Conservation (phyloP, 2,797 vertebrate species). For the Chrosomus eos region DNA sequence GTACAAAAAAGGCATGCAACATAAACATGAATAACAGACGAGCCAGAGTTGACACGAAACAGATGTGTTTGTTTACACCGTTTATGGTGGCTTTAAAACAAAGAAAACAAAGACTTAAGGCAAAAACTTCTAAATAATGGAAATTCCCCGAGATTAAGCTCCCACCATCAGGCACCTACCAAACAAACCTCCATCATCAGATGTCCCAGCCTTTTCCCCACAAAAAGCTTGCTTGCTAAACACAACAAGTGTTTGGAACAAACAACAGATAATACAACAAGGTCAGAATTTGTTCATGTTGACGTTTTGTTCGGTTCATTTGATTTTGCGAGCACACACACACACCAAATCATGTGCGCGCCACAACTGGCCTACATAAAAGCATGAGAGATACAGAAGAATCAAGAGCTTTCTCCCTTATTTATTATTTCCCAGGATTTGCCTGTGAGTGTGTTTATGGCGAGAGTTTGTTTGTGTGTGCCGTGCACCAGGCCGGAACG, state of each 20-base stretch:
- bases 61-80: conserved; percentile 67
- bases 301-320: conserved; percentile 74
- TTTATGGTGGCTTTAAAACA: conserved; percentile 53
- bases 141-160: conserved; percentile 65
- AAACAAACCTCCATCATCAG: conserved; percentile 68
- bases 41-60: conserved; percentile 52
- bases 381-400: conserved; percentile 64
- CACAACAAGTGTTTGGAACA: conserved; percentile 79
- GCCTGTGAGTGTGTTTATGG: conserved; percentile 28
- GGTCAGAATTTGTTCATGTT: conserved; percentile 81
- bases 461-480: conserved; percentile 42
- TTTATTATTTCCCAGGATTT: conserved; percentile 34
- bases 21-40: not conserved
- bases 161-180: conserved; percentile 55
- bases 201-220: conserved; percentile 62
- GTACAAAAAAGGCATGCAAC: conserved; percentile 31
- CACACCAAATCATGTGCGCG: conserved; percentile 67
- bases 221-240: conserved; percentile 72
- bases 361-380: conserved; percentile 72
- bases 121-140: conserved; percentile 64
- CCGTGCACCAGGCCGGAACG: conserved; percentile 25
- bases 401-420: conserved; percentile 35
- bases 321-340: conserved; percentile 71
- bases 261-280: conserved; percentile 78
- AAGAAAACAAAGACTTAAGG: conserved; percentile 50